phyloP scores from a whole-genome alignment of 2,797 vertebrate species.

The Acomys russatus region DNA sequence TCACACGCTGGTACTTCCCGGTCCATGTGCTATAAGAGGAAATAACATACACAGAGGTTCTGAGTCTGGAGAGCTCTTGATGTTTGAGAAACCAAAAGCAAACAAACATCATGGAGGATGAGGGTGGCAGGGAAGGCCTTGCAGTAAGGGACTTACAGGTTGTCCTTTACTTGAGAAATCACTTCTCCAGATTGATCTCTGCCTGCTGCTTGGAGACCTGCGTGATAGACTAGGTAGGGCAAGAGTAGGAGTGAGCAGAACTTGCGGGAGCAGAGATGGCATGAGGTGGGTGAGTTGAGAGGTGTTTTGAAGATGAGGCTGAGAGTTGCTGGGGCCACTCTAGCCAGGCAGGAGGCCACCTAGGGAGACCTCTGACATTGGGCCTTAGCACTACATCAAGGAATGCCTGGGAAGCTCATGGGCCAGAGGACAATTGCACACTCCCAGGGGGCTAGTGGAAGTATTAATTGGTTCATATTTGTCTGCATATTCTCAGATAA shows the following conservation, averaged over 20 bases:
- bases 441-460: slow-evolving; percentile 52
- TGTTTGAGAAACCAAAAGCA: slow-evolving; percentile 32
- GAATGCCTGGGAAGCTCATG: slow-evolving; percentile 48
- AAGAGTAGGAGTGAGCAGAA: neutral
- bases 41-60: neutral
- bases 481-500: slow-evolving; percentile 78
- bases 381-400: neutral
- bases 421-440: slow-evolving; percentile 51
- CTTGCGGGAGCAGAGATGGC: neutral
- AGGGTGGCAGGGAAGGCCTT: neutral
- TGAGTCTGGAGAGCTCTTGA: slow-evolving; percentile 17
- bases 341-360: neutral
- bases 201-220: neutral
- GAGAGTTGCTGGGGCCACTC: neutral
- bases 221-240: neutral
- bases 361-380: neutral
- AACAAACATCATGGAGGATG: neutral
- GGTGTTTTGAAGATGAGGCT: slow-evolving; percentile 10
- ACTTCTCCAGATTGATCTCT: slow-evolving; percentile 30
- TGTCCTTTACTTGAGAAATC: slow-evolving; percentile 10
- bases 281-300: neutral
- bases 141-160: neutral
- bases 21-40: slow-evolving; percentile 1
- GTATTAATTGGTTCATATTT: slow-evolving; percentile 82
- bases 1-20: neutral